Evolutionary conservation across 2,797 vertebrate genomes (phyloP).

Genomic region (Macropus fuliginosus): DNA sequence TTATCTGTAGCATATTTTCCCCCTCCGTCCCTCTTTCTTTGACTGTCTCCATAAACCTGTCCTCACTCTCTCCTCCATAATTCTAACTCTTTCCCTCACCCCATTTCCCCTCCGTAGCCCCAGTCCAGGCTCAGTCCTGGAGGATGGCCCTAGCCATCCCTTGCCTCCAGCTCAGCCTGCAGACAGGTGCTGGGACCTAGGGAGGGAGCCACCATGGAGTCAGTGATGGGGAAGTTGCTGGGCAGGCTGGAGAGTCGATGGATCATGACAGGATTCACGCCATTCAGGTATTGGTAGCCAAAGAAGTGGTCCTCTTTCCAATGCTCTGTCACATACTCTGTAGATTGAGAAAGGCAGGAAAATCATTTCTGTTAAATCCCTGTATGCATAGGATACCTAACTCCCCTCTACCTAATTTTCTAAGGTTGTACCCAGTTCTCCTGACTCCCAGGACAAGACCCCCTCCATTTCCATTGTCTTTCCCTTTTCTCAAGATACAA

Average conservation of each 20-base stretch:
- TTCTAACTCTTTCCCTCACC: not conserved
- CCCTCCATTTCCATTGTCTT: not conserved
- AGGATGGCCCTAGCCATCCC: conserved; percentile 37
- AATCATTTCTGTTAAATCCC: conserved; percentile 84
- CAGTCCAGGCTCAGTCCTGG: not conserved
- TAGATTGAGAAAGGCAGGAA: conserved; percentile 68
- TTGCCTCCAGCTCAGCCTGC: conserved; percentile 87
- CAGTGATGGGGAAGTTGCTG: conserved; percentile 86
- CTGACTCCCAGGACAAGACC: not conserved
- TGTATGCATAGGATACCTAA: conserved; percentile 60
- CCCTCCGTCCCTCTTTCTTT: not conserved
- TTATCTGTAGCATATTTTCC: not conserved
- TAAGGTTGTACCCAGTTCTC: not conserved
- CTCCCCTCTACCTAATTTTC: not conserved
- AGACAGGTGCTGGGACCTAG: conserved; percentile 85
- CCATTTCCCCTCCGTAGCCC: not conserved
- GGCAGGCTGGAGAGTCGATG: conserved; percentile 83
- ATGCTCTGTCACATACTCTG: conserved; percentile 89
- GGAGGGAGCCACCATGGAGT: conserved; percentile 85
- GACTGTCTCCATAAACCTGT: not conserved
- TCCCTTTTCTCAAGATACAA: not conserved
- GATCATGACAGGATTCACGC: conserved; percentile 90
- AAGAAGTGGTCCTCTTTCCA: conserved; percentile 92
- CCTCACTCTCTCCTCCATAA: not conserved
- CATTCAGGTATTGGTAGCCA: conserved; percentile 91